Evolutionary conservation across 2,888 invertebrate species (phyloP).

Genomic region (Drosophila rellima): DNA sequence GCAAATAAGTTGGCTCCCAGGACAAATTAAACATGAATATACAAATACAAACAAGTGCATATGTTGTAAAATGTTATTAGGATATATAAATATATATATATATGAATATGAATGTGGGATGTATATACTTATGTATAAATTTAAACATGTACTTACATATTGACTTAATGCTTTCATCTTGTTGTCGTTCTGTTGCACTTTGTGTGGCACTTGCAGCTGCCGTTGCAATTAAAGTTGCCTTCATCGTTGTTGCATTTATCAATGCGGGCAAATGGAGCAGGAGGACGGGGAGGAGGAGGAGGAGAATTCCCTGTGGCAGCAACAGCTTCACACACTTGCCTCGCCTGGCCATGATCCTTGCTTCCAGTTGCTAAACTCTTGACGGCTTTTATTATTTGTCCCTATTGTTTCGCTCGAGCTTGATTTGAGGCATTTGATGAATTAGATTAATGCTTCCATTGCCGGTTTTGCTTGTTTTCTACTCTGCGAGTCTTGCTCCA

Average conservation of each 20-base stretch:
- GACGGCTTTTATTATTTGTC: slow-evolving; percentile 57
- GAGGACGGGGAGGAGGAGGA: slow-evolving; percentile 27
- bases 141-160: slow-evolving; percentile 63
- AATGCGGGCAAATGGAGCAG: slow-evolving; percentile 41
- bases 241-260: slow-evolving; percentile 59
- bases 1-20: slow-evolving; percentile 14
- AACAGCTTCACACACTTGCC: slow-evolving; percentile 36
- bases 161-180: slow-evolving; percentile 58
- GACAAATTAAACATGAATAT: slow-evolving; percentile 35
- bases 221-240: slow-evolving; percentile 54
- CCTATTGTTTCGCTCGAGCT: slow-evolving; percentile 51
- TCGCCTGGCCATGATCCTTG: slow-evolving; percentile 50
- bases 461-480: slow-evolving; percentile 8
- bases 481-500: slow-evolving; percentile 19
- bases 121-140: slow-evolving; percentile 1
- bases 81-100: not conserved
- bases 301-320: slow-evolving; percentile 25
- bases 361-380: slow-evolving; percentile 15
- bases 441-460: slow-evolving; percentile 50
- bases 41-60: slow-evolving; percentile 4
- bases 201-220: slow-evolving; percentile 3
- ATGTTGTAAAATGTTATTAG: slow-evolving; percentile 11
- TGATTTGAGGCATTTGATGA: slow-evolving; percentile 69
- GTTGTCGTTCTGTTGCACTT: slow-evolving; percentile 36
- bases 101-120: not conserved